A percentile compares a stretch with the other conserved stretches of the same genome.
phyloP scores from a whole-genome alignment of 2,888 invertebrate genomes.

The Octodonta nipae region DNA sequence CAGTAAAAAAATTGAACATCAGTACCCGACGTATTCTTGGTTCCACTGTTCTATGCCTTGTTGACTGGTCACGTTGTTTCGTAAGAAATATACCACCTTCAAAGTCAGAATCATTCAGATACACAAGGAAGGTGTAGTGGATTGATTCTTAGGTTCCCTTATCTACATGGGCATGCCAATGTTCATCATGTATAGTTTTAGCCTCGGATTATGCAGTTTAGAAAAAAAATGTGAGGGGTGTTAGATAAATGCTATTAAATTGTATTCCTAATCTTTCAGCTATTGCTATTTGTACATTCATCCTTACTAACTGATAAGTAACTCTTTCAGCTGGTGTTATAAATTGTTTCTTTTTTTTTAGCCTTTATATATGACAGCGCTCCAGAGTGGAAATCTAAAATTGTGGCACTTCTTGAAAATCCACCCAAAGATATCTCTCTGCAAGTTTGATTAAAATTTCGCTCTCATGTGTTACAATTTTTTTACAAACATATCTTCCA shows the following conservation, averaged over 20 bases:
- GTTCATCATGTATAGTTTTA: conserved; percentile 69
- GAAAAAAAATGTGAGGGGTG: conserved; percentile 86
- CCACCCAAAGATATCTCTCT: conserved; percentile 52
- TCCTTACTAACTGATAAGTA: conserved; percentile 56
- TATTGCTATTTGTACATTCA: conserved; percentile 63
- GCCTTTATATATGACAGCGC: conserved; percentile 62
- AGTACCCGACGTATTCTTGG: conserved; percentile 66
- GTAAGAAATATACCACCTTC: conserved; percentile 70
- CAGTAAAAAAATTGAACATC: conserved; percentile 76
- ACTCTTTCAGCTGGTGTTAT: conserved; percentile 53
- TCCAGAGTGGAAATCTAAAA: conserved; percentile 73
- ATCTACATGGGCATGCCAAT: conserved; percentile 82
- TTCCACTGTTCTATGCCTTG: conserved; percentile 57
- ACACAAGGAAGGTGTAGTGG: conserved; percentile 73
- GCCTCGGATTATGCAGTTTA: conserved; percentile 55
- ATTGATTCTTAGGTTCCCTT: conserved; percentile 77
- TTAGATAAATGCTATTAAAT: conserved; percentile 52
- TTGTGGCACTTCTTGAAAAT: conserved; percentile 67
- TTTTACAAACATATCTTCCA: conserved; percentile 67
- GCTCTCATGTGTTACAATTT: conserved; percentile 58
- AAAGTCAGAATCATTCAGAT: conserved; percentile 70
- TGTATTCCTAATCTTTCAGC: conserved; percentile 62
- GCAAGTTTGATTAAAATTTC: conserved; percentile 55
- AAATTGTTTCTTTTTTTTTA: conserved; percentile 38
- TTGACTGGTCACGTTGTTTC: conserved; percentile 44